Base-by-base conservation (phyloP, 2,888 invertebrate genomes). In the Notocelia uddmanniana region DNA sequence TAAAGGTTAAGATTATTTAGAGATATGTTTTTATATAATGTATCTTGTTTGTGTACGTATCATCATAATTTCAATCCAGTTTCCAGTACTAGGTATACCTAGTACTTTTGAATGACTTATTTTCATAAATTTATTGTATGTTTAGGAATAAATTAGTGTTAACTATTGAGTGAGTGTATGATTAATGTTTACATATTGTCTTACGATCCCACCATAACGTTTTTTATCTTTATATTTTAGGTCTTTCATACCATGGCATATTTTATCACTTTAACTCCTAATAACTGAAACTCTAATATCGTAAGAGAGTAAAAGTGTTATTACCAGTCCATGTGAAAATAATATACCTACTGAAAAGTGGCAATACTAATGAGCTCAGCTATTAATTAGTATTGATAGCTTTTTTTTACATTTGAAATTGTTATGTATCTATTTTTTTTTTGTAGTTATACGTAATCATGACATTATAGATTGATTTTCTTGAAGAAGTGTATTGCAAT, bases 191-290 rank as follows among this genome's bases (percentile, higher is more conserved):
- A 59, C 11, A 63, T 1, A 54, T 54, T 64, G 37, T 64, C 37
- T 21, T 54, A 64, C 52, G 52, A 64, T 52, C 64, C 64, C 64
- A 64, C 64, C 64, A 52, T 37, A 64, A 52, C 21, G 9, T 10
- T 50, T n/a, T 9, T 50, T 31, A 21, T 18, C 23, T 48, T 57
- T 41, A 59, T 21, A 31, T 23, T 41, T 59, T 41, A 59, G 41
- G 41, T 10, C 3, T 59, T 6, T 45, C 15, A 15, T n/a, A 1
- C 59, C 59, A 59, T 59, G 59, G 21, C 59, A 59, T 45, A 3
- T 57, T n/a, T 34, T 31, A 41, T 34, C 1, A 34, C 31, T n/a
- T 31, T 13, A 41, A 41, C 13, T 5, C n/a, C 15, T 6, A 45
- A n/a, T 8, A 15, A 13, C 45, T n/a, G 0, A 45, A 45, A 45